phyloP scores from a whole-genome alignment of 2,113 vertebrate species.

The Xiphorhynchus elegans region DNA sequence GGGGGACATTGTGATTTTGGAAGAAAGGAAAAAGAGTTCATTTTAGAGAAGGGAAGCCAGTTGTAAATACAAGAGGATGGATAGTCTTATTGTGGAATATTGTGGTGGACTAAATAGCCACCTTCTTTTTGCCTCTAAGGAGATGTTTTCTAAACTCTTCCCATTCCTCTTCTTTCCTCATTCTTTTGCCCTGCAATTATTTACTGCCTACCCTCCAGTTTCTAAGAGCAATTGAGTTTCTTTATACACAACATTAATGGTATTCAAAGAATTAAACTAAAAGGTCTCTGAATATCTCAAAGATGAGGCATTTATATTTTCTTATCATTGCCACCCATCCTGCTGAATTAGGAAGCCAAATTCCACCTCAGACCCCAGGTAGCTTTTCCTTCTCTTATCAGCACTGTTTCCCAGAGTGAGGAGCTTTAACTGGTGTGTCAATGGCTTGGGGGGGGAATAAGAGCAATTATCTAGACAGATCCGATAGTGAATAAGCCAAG shows the following conservation, averaged over 20 bases:
- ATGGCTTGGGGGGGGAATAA: not conserved
- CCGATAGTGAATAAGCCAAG: not conserved
- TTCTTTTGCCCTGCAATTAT: not conserved
- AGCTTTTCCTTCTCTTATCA: not conserved
- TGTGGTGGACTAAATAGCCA: not conserved
- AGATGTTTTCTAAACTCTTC: not conserved
- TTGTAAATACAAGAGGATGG: too few species aligned
- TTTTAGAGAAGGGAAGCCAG: not conserved
- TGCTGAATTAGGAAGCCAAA: not conserved
- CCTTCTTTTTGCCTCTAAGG: not conserved
- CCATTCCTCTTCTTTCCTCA: not conserved
- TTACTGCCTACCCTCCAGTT: not conserved
- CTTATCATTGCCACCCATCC: not conserved
- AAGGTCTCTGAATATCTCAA: not conserved
- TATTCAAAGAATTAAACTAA: not conserved
- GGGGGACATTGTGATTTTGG: fast-evolving
- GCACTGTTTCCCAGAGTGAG: not conserved
- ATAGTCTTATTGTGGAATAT: fast-evolving
- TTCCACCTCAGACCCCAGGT: not conserved
- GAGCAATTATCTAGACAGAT: constrained; percentile 21
- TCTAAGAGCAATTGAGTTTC: not conserved
- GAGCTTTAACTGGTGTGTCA: not conserved
- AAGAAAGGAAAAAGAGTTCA: not conserved
- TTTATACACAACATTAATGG: not conserved
- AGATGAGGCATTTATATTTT: not conserved